Base-by-base conservation (phyloP, 1,140 invertebrate species). In the Cyclargus thomasi region DNA sequence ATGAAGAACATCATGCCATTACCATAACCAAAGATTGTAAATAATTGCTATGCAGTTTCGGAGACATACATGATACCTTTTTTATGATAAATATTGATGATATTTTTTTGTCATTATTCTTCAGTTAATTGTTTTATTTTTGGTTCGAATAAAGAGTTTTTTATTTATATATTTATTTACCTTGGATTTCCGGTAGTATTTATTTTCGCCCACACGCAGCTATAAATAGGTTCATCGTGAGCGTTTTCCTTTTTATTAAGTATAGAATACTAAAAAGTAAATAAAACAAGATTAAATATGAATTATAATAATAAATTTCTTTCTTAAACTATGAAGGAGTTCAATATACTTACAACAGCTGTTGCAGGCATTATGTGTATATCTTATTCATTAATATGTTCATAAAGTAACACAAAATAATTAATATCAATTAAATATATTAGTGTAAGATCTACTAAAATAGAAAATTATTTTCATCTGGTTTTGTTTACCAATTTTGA, bases 151-250 rank as follows among this genome's bases (percentile, higher is more conserved):
- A 16, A 47, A 47, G 0, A 47, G n/a, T n/a, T n/a, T n/a, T n/a
- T n/a, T n/a, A n/a, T n/a, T n/a, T n/a, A 16, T 47, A 2, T 21
- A 23, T 17, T 29, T 21, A 72, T 68, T 79, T 90, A 92, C 83
- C 89, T 88, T 65, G 88, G 77, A 73, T 92, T 88, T 63, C 80
- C 84, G 53, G 81, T 73, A 78, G 91, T 92, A 67, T 91, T 92
- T 35, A 91, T 83, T 76, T 93, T 93, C 68, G 94, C 95, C 97
- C 97, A 98, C 5, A 94, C 94, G 92, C 97, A 97, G 66, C 94
- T 94, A 95, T 97, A 98, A 79, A 99, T 97, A 65, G 95, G 95
- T 82, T 97, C 97, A 63, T 97, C 96, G 79, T 99, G 97, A 16
- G 97, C 97, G 92, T 95, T 94, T 91, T 97, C 96, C 80, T 95